Evolutionary conservation across 2,797 vertebrate genomes (phyloP), one percentile per base, ranked within the genome.

Genomic region (Orestias chungarensis): DNA sequence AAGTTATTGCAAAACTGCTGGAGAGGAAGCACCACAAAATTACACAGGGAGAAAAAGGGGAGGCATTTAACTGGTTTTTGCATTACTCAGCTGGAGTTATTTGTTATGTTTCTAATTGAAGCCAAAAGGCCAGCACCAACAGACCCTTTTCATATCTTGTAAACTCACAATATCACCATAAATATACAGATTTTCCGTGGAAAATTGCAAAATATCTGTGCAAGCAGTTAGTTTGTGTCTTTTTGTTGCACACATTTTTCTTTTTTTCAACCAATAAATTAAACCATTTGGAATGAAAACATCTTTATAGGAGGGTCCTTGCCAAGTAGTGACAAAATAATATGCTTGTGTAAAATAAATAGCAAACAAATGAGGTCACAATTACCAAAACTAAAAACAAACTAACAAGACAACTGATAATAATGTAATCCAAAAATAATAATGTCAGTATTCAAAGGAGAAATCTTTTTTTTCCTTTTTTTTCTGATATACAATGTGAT

Each of bases 1-100:
- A 61, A 71, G 79, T 71, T 23, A 59, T 52, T 68, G 38, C 25
- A 65, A 67, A 76, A 73, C 43, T 64, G 31, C 73, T 62, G 27
- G 31, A 66, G 8, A 66, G 40, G 33, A 40, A n/a, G 3, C 10
- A 9, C 40, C 14, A 27, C 29, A 52, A 25, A 66, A 77, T 79
- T 75, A 69, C 42, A 68, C 33, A 9, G 15, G 11, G 50, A 50
- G 43, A 69, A 74, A 15, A 17, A 15, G 59, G 62, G 23, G 64
- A 57, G 9, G 42, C 15, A 68, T 78, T 70, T 33, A 43, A n/a
- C 66, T 47, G 14, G 4, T n/a, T 33, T 35, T 27, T 38, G 25
- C 33, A 66, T 42, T 64, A 57, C 52, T 70, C 64, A 31, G 15
- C 14, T 62, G 27, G 23, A 40, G 43, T 66, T 72, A n/a, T 43